Base-by-base conservation (phyloP, 2,797 vertebrate genomes). In the Pyrocephalus nanus region DNA sequence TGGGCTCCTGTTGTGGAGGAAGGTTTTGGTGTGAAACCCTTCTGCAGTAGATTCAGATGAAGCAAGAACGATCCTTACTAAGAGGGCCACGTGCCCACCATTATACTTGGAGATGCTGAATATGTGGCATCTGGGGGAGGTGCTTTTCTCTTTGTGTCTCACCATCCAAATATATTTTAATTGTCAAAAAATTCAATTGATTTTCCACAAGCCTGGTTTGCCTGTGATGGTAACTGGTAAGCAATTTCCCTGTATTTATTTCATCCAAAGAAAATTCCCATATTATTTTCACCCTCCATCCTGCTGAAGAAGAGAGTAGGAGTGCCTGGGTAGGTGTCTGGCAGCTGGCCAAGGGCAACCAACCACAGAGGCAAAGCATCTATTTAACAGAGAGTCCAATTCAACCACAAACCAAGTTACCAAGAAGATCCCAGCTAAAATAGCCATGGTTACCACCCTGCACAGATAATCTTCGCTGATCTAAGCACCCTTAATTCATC, bases 11-110 rank as follows among this genome's bases (percentile, higher is more conserved):
- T 7, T 70, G 27, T 7, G 40, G 22, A 57, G 26, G 27, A 42
- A 13, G 20, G 27, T 14, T 62, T 51, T 60, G 23, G 23, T 6
- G 11, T 2, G 1, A 18, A 81, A 48, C 18, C 36, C 6, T 22
- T 74, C 17, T 30, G 7, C 36, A 54, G 36, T 13, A 25, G 27
- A 17, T 77, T 77, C 64, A 47, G 64, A 57, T 38, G 25, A 71
- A 82, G n/a, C 1, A 2, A 67, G n/a, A 86, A 13, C 0, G 0
- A 30, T 61, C 40, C 30, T 86, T 25, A 40, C 27, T 40, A 36
- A 30, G n/a, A 75, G 42, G 40, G 19, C 17, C 29, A 75, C 0
- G 2, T 3, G 4, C 18, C 47, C 47, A 73, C 11, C 1, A 0
- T 61, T 79, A 11, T 3, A 43, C 15, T 26, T 50, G 18, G n/a